These are phyloP conservation scores for Procambarus virginalis DNA, from an alignment of 1,140 invertebrate species.

Conservation along the genomic window DNA sequence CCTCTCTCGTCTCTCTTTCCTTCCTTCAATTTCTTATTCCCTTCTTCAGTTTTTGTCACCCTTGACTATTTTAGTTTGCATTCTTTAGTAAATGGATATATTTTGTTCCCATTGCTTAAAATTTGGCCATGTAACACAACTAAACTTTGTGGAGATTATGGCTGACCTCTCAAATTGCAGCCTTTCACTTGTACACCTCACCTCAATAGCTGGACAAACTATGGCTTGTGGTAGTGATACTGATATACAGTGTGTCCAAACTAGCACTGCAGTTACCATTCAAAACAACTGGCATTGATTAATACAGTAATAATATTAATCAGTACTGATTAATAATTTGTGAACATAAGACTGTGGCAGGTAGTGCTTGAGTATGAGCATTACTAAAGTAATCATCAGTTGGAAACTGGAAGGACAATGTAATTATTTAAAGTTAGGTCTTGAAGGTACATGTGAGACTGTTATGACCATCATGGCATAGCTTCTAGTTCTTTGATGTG, in stretches of 20 bases:
- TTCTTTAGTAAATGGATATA: too few species aligned
- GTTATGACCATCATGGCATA: neutral
- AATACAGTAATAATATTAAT: too few species aligned
- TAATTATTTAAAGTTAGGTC: neutral
- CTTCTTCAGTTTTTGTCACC: too few species aligned
- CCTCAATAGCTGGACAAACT: neutral
- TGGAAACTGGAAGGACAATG: neutral
- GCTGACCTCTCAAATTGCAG: too few species aligned
- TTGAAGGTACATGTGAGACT: neutral
- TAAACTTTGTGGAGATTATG: too few species aligned
- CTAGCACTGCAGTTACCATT: neutral
- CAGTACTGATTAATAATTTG: neutral
- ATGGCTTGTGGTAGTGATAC: neutral
- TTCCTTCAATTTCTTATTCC: too few species aligned
- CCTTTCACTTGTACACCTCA: too few species aligned
- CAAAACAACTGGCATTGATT: neutral
- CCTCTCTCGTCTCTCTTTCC: too few species aligned
- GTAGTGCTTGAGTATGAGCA: neutral
- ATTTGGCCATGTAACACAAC: too few species aligned
- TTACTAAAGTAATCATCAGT: neutral
- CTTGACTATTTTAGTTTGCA: too few species aligned
- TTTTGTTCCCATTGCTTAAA: too few species aligned
- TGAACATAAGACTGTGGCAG: neutral
- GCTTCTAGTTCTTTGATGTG: neutral
- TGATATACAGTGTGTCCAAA: neutral